phyloP scores from a whole-genome alignment of 2,113 vertebrate species.

The Dicerorhinus sumatrensis region DNA sequence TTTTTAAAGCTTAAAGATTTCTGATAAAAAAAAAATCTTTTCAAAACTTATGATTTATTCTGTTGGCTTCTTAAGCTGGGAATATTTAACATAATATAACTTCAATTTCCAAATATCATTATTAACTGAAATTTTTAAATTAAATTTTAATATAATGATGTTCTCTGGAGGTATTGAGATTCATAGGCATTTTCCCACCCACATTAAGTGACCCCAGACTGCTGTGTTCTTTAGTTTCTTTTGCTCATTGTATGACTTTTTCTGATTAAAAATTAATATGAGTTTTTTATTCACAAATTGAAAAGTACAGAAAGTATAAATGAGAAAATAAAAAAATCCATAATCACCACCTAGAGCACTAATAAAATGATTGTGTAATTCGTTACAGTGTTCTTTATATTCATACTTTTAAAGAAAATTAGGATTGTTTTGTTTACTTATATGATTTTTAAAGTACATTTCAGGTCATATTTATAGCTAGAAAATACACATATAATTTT shows the following conservation, averaged over 20 bases:
- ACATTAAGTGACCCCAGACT: not conserved
- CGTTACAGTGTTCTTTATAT: not conserved
- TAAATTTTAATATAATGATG: slow-evolving; percentile 17
- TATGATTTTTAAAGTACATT: not conserved
- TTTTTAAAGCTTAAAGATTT: not conserved
- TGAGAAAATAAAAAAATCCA: not conserved
- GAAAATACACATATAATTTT: not conserved
- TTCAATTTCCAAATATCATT: slow-evolving; percentile 6
- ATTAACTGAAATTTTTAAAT: slow-evolving; percentile 45
- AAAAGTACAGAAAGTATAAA: slow-evolving; percentile 33
- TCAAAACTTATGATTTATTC: not conserved
- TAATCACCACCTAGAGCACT: not conserved
- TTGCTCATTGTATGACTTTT: not conserved
- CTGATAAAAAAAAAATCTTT: not conserved
- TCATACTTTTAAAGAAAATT: not conserved
- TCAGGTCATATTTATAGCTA: not conserved
- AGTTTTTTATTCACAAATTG: not conserved
- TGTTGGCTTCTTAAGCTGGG: not conserved
- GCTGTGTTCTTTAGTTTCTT: not conserved
- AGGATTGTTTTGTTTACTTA: not conserved
- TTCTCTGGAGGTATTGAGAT: not conserved
- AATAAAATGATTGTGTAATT: not conserved
- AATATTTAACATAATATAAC: not conserved
- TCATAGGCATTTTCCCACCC: not conserved
- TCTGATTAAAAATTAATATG: slow-evolving; percentile 53